These are phyloP conservation scores for Pyralis farinalis DNA, from an alignment of 2,888 invertebrate genomes.

Conservation along the genomic window DNA sequence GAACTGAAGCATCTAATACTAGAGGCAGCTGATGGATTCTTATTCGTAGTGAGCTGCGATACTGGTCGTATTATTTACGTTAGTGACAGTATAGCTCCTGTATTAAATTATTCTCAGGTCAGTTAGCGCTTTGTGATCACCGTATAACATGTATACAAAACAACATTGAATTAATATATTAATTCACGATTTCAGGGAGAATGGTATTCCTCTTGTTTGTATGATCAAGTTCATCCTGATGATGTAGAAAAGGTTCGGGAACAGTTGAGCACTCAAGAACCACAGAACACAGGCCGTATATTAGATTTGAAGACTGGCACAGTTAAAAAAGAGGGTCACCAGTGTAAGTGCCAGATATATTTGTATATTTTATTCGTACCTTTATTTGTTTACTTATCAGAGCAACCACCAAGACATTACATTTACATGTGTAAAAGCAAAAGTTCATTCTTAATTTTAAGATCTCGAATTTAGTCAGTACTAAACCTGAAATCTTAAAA, in stretches of 20 bases:
- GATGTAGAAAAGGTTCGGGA: slow-evolving; percentile 98
- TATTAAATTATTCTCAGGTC: slow-evolving; percentile 96
- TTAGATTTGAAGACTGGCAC: slow-evolving; percentile 99
- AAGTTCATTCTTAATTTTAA: no score
- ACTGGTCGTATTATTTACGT: slow-evolving; percentile 98
- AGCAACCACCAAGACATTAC: no score
- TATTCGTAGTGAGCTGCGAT: slow-evolving; percentile 97
- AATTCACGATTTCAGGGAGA: slow-evolving; percentile 84
- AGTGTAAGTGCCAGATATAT: slow-evolving; percentile 86
- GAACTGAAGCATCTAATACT: slow-evolving; percentile 99
- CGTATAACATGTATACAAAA: no score
- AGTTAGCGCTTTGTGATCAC: neutral
- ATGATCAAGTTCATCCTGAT: slow-evolving; percentile 98
- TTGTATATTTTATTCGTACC: neutral
- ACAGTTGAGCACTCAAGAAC: slow-evolving; percentile 98
- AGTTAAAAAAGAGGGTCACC: slow-evolving; percentile 99
- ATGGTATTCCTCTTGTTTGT: slow-evolving; percentile 98
- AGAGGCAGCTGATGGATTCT: slow-evolving; percentile 99
- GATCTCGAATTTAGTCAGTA: no score
- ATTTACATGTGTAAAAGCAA: no score
- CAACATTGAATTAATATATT: no score
- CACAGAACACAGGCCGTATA: slow-evolving; percentile 96
- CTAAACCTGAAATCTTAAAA: no score
- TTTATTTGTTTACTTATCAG: no score
- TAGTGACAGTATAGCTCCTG: slow-evolving; percentile 98